Base-by-base conservation (phyloP, 2,113 vertebrate species). In the Casuarius casuarius region DNA sequence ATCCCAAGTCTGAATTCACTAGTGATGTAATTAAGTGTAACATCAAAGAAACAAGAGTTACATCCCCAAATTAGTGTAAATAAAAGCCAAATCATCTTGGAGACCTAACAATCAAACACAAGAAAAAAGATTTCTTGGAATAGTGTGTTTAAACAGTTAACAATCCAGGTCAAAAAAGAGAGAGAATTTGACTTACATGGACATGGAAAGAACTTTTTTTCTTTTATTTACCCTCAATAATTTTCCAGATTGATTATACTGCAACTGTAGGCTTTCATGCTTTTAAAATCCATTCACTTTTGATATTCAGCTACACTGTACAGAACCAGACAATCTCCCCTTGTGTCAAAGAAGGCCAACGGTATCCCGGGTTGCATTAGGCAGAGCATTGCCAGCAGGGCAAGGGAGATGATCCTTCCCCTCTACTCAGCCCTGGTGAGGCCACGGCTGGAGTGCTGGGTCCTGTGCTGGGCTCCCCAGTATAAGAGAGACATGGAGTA, bases 21-120 rank as follows among this genome's bases (percentile, higher is more conserved):
- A 31, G 38, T 9, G 33, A 22, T 65, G 26, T 71, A 94, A 86
- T 93, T 88, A 88, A 46, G 7, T 74, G 61, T 54, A 88, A 77
- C 72, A 93, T 86, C 61, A 95, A 90, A 93, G 49, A 89, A 87
- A 44, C 22, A 40, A 46, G 44, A 79, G 38, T 74, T 89, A 22
- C 62, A 89, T 92, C 87, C 62, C 9, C 7, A 91, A 87, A 96
- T 84, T 54, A 76, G 73, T 63, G 38, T 78, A 89, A 80, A 82
- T 92, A 85, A 95, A 92, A 94, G 63, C 20, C 76, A 94, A 95
- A 95, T 66, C 35, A 51, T n/a, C n/a, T 74, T 38, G 87, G 83
- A 38, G 28, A 14, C 38, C 2, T 19, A 80, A 79, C 71, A 93
- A 35, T 84, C 81, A 79, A 90, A 77, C 26, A 52, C 3, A 71